Evolutionary conservation across 2,888 invertebrate genomes (phyloP), one percentile per base, ranked within the genome.

Genomic region (Myopa tessellatipennis): DNA sequence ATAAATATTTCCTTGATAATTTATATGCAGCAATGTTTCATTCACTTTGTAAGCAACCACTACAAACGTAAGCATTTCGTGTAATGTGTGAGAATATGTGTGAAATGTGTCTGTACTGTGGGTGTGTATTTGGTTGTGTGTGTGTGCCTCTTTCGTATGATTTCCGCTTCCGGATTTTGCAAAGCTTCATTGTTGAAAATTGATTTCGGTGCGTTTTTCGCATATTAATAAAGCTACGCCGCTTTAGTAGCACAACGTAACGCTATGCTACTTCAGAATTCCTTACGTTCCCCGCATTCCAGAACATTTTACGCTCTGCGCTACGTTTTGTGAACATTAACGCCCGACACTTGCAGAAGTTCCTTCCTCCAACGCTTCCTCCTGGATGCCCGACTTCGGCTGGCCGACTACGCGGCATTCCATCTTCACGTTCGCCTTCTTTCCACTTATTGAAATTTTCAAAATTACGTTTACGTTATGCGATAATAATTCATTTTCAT

Each of bases 141-240:
- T 50, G 36, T 36, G 71, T 60, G 12, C 16, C 36, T 55, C 10
- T 34, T 50, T 6, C 10, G 65, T 65, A 26, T n/a, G 63, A 38
- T 67, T 67, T 74, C 55, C 63, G 70, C 38, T 67, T 76, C 67
- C 68, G 38, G 45, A 34, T 76, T 52, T 45, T n/a, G 40, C 58
- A 45, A 26, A 65, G 60, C 71, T 70, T 45, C 73, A 78, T 76
- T 78, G 40, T 74, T 71, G 71, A 52, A 79, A 80, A 80, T 80
- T 80, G 79, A 80, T 80, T 80, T 80, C 74, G 58, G 76, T 69
- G 61, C 73, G 78, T 73, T 70, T 63, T 77, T 78, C 63, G 74
- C 65, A 74, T 74, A 74, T 74, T 74, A 74, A 74, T 65, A 63
- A 4, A 16, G 63, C 74, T 10, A 16, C 55, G n/a, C n/a, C n/a